Evolutionary conservation across 1,140 invertebrate genomes (phyloP).

Genomic region (Chrysoperla carnea): DNA sequence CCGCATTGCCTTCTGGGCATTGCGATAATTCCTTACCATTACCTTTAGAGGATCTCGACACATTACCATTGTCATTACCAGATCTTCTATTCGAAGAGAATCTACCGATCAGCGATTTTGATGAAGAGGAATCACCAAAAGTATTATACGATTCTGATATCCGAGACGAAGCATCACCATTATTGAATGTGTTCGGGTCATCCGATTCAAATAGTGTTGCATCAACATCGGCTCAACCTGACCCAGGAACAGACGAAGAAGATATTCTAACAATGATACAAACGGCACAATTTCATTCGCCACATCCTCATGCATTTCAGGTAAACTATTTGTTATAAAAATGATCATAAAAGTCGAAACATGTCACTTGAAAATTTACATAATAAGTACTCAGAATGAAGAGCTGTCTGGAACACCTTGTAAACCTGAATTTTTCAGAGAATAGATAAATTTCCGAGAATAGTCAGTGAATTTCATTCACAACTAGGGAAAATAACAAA

Average conservation of each 20-base stretch:
- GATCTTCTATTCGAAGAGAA: constrained; percentile 56
- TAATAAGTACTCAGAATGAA: too few relatives aligned
- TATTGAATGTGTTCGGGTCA: not conserved
- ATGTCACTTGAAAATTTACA: not conserved
- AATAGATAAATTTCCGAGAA: too few relatives aligned
- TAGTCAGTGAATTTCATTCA: too few relatives aligned
- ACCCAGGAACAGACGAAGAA: constrained; percentile 22
- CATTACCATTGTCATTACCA: constrained; percentile 21
- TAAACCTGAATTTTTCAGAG: too few relatives aligned
- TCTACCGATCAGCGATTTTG: constrained; percentile 48
- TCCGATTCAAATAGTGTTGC: not conserved
- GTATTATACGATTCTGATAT: not conserved
- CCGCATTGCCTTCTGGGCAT: constrained; percentile 8
- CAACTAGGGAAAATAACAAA: too few relatives aligned
- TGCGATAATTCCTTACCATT: constrained; percentile 13
- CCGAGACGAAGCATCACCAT: not conserved
- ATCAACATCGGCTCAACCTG: constrained; percentile 7
- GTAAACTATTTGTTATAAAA: constrained; percentile 19
- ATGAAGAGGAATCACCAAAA: constrained; percentile 27
- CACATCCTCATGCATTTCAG: constrained; percentile 36
- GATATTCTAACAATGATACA: constrained; percentile 40
- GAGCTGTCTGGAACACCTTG: too few relatives aligned
- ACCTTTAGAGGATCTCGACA: constrained; percentile 21
- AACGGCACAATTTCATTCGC: constrained; percentile 42
- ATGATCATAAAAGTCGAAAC: not conserved